Conservation (phyloP, 1,140 invertebrate genomes). For the Popillia japonica region DNA sequence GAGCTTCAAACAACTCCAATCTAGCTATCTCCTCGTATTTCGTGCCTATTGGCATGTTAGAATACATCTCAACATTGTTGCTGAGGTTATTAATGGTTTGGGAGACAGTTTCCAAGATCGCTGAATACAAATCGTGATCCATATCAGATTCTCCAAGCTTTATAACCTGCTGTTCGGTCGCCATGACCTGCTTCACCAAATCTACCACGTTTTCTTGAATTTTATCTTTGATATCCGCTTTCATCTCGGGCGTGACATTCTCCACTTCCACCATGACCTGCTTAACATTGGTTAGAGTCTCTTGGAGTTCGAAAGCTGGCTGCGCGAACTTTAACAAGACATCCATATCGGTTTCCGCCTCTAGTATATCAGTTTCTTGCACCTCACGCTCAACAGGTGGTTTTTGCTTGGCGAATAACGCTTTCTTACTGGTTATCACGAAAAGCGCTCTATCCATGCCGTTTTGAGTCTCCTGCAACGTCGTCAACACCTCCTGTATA, state of each 20-base stretch:
- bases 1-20: constrained; percentile 44
- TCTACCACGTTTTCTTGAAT: constrained; percentile 14
- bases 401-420: constrained; percentile 24
- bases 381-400: constrained; percentile 46
- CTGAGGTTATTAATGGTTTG: constrained; percentile 9
- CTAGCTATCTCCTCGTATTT: neutral
- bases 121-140: neutral
- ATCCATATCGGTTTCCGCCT: constrained; percentile 57
- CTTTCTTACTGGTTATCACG: constrained; percentile 57
- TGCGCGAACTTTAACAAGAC: constrained; percentile 62
- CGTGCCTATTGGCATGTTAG: neutral
- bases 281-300: constrained; percentile 57
- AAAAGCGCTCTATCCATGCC: constrained; percentile 63
- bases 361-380: constrained; percentile 49
- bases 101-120: neutral
- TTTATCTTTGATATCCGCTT: constrained; percentile 41
- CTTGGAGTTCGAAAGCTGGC: constrained; percentile 60
- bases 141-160: neutral
- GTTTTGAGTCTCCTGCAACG: constrained; percentile 64
- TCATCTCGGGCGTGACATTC: constrained; percentile 42
- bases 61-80: constrained; percentile 6
- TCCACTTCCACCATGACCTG: constrained; percentile 54
- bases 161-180: constrained; percentile 5
- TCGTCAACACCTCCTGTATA: constrained; percentile 62
- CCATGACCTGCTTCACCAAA: neutral